Percentiles rank a stretch among this genome's conserved stretches.
These are phyloP conservation scores for Helarctos malayanus DNA, from an alignment of 2,797 vertebrate species.

Conservation along the genomic window DNA sequence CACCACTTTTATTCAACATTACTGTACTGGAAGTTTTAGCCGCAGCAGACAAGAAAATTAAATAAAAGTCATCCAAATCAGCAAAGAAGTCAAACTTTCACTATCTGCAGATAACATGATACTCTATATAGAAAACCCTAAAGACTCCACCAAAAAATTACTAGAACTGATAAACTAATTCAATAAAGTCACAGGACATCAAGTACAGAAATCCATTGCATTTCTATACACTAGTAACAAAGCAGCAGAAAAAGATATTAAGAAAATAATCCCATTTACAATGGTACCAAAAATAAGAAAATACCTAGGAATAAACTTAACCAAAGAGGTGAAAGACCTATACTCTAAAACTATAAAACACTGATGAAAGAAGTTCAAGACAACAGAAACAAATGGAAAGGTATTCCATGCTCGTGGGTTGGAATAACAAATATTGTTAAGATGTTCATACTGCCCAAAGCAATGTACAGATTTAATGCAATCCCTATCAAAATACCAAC, in stretches of 20 bases:
- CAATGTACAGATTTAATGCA: not conserved
- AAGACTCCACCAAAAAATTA: not conserved
- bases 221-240: not conserved
- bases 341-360: not conserved
- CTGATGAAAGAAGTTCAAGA: not conserved
- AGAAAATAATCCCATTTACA: not conserved
- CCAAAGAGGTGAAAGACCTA: not conserved
- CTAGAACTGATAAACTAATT: not conserved
- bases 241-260: not conserved
- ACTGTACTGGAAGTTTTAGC: not conserved
- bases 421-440: not conserved
- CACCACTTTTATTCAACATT: not conserved
- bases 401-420: not conserved
- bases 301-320: not conserved
- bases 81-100: not conserved
- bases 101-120: not conserved
- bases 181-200: not conserved
- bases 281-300: not conserved
- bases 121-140: not conserved
- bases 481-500: not conserved
- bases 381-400: not conserved
- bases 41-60: not conserved
- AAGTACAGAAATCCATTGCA: not conserved
- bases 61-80: not conserved
- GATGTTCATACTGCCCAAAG: not conserved